phyloP scores from a whole-genome alignment of 2,888 invertebrate genomes.

The Caenorhabditis sp. region DNA sequence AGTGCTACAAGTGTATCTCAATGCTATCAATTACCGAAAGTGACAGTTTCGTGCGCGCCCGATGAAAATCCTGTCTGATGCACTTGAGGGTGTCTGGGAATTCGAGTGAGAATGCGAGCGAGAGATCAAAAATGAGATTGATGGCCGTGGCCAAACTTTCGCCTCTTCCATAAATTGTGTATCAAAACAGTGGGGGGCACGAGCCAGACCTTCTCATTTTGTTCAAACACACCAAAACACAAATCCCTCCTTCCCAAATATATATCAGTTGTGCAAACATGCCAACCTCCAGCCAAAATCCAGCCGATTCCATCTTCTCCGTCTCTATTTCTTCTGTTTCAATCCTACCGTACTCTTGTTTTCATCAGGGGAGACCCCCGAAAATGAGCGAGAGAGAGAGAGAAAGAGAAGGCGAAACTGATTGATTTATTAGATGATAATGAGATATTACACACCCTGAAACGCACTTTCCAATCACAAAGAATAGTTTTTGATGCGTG shows the following conservation, averaged over 20 bases:
- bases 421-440: constrained; percentile 48
- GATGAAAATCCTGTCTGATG: background rate
- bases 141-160: background rate
- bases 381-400: background rate
- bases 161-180: no score
- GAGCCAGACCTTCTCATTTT: background rate
- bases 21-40: constrained; percentile 33
- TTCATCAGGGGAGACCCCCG: no score
- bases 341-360: background rate
- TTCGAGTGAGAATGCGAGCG: background rate
- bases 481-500: constrained; percentile 2
- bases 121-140: background rate
- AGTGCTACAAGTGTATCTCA: background rate
- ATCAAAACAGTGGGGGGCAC: no score
- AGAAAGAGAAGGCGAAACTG: background rate
- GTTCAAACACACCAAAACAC: constrained; percentile 25
- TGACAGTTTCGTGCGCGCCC: background rate
- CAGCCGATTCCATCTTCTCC: constrained; percentile 1
- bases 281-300: no score
- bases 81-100: constrained; percentile 21
- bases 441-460: constrained; percentile 20
- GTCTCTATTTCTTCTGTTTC: background rate
- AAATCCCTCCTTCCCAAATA: constrained; percentile 18
- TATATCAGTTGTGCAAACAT: constrained; percentile 42
- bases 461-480: constrained; percentile 1